Base-by-base conservation (phyloP, 2,888 invertebrate genomes). In the Oscheius sp. region DNA sequence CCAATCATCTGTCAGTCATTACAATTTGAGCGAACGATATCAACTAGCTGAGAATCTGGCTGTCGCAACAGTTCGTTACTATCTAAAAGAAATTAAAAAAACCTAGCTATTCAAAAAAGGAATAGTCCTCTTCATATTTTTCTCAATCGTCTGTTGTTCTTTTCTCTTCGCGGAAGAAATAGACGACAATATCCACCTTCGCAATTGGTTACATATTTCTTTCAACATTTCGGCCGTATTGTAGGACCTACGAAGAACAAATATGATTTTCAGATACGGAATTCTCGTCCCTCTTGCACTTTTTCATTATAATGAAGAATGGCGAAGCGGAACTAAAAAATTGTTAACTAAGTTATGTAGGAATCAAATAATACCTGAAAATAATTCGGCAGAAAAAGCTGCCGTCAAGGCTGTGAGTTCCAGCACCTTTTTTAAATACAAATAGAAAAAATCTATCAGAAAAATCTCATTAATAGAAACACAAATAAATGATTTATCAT, bases 31-130 rank as follows among this genome's bases (percentile, higher is more conserved):
- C 14, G 73, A 73, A 36, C 26, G 73, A 20, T 73, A 73, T 63
- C 73, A 73, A 33, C 62, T 73, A 30, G 70, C 70, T 17, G 73
- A 73, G 49, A 73, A 73, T 50, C 22, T 73, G 24, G 68, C 68
- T 26, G 70, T 70, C 2, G 68, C 68, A 1, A 65, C 68, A 33
- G 73, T 73, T 12, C 36, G 64, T 62, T 36, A 22, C 14, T 9
- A 22, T 12, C 6, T 14, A n/a, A 24, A 2, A 8, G 14, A 14
- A 32, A 24, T 20, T 1, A 22, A 24, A 14, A 3, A 5, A 9
- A 12, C 2, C 0, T 67, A 73, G 73, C 59, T 73, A 6, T 73
- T 73, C 68, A 73, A 73, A 66, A 67, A 65, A n/a, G 73, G 73
- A 51, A 73, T 73, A 47, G 61, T 68, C 20, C 66, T 65, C 2